Evolutionary conservation across 2,113 vertebrate species (phyloP).

Genomic region (Austrofundulus limnaeus): DNA sequence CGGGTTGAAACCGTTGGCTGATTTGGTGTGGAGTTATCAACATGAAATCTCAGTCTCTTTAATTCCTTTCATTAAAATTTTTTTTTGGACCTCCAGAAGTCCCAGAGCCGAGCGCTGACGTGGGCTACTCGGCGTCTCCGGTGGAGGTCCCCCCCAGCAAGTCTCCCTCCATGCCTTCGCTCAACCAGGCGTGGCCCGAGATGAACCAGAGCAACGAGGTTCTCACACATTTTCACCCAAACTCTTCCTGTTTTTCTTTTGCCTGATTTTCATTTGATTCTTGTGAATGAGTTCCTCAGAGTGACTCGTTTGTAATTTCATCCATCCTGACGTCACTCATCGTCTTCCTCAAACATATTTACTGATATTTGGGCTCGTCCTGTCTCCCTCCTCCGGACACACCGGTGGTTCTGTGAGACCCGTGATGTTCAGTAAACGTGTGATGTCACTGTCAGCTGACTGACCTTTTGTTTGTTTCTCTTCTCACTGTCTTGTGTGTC

Average conservation of each 20-base stretch:
- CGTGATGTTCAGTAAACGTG: slow-evolving; percentile 62
- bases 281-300: slow-evolving; percentile 19
- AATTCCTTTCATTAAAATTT: no score
- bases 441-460: slow-evolving; percentile 73
- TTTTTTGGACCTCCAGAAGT: slow-evolving; percentile 40
- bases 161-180: slow-evolving; percentile 97
- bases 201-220: slow-evolving; percentile 98
- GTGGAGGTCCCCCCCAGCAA: slow-evolving; percentile 96
- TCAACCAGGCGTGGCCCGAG: slow-evolving; percentile 98
- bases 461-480: slow-evolving; percentile 58
- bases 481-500: slow-evolving; percentile 94
- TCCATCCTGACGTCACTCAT: slow-evolving; percentile 30
- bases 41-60: no score
- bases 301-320: slow-evolving; percentile 16
- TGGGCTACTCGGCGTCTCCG: slow-evolving; percentile 91
- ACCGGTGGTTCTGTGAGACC: slow-evolving; percentile 37
- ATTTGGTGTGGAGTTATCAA: no score
- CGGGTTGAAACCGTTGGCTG: no score
- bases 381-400: slow-evolving; percentile 27
- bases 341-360: slow-evolving; percentile 40
- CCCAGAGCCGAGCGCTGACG: slow-evolving; percentile 85
- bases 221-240: slow-evolving; percentile 57
- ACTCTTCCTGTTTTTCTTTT: slow-evolving; percentile 27
- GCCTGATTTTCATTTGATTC: slow-evolving; percentile 42
- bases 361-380: slow-evolving; percentile 49